Evolutionary conservation across 2,888 invertebrate genomes (phyloP), one percentile per base, ranked within the genome.

Genomic region (Helleia helle): DNA sequence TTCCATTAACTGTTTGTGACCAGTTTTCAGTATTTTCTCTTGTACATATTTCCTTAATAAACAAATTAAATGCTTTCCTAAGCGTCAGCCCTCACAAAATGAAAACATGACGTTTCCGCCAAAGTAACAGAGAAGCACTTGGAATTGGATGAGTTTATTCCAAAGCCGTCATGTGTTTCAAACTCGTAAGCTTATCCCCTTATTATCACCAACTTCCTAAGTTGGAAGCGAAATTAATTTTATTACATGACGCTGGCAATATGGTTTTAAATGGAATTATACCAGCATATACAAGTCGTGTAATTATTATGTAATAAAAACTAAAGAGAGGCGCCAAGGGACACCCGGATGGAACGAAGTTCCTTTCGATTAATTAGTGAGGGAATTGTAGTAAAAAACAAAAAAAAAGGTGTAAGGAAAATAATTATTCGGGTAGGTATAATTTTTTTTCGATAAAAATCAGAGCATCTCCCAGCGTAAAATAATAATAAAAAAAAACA

Each of bases 91-190:
- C 31, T 25, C 15, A n/a, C 36, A 2, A 14, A 36, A 31, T 24
- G 30, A 40, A 31, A 31, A 39, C 24, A 30, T 29, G 25, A 30
- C 15, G 39, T 30, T 40, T 40, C 39, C 25, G 15, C 25, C 39
- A 26, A 29, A 40, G 40, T 31, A 17, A 40, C 24, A 31, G 31
- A 24, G 30, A 40, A 40, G 29, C 25, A 25, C 26, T 40, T 25
- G 31, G 17, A 40, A 40, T 40, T 40, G 40, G 31, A 31, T 12
- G 40, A 40, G 30, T 31, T 40, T 40, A 25, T 40, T 31, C 31
- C 26, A 17, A 31, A 25, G 31, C 40, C 28, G 42, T 38, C 42
- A 42, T 36, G 18, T 38, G 38, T 42, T 38, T 15, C 17, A 11
- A 38, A 42, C 27, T 39, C 22, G 27, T 38, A 38, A 26, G 34